Base-by-base conservation (phyloP, 2,797 vertebrate species). In the Propithecus deckenii region DNA sequence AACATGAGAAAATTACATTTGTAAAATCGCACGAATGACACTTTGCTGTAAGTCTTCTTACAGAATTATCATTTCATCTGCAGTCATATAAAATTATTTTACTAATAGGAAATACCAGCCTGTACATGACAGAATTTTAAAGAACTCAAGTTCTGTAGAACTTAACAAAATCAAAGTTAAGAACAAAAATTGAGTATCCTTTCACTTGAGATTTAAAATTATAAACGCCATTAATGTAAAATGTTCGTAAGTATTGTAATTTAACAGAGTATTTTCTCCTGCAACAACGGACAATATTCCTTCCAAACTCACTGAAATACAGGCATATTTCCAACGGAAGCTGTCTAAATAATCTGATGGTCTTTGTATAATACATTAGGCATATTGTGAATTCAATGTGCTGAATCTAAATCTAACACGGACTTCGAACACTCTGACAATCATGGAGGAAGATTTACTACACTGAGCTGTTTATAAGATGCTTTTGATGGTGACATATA, bases 401-500 rank as follows among this genome's bases (percentile, higher is more conserved):
- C 75, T 94, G 97, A 86, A 97, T 96, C 97, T 98, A 96, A 95
- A 98, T 98, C 97, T 98, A 98, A 93, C 95, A 94, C 7, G 84
- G 91, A 93, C 96, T 97, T 97, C 96, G 97, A 98, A 98, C 94
- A 97, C 96, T 96, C 98, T 89, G 98, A 98, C 98, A 97, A 97
- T 98, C 98, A 97, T 4, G 1, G 93, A 88, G 90, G 92, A 97
- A 83, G 81, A 98, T 98, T 98, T 98, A 98, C 98, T 98, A 96
- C 67, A 22, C 63, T 92, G 98, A 98, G 98, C 97, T 97, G 97
- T 98, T 98, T 98, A 97, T 96, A 98, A 98, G 98, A 98, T 91
- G 98, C 97, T 98, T 98, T 98, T 98, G 98, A 98, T 98, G 97
- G 97, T 98, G 98, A 98, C 98, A 98, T 97, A 98, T 86, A 98